Percentiles rank a stretch among this genome's conserved stretches.
Evolutionary conservation across 2,113 vertebrate genomes (phyloP).

Genomic region (Tragelaphus imberbis): DNA sequence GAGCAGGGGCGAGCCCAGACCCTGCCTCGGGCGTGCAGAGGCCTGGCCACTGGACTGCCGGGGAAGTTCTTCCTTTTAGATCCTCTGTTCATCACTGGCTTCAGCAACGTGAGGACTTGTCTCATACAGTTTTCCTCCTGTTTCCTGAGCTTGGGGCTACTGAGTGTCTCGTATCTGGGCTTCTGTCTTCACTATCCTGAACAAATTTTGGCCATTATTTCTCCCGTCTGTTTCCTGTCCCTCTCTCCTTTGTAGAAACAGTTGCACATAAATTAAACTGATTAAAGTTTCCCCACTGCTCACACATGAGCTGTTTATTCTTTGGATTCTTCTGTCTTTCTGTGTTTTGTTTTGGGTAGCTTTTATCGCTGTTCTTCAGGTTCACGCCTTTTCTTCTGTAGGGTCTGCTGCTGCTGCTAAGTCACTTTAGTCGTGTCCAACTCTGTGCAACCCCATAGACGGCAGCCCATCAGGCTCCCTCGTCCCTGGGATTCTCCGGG

Average conservation of each 20-base stretch:
- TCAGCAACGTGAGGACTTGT: rapidly evolving
- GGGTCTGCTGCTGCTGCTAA: too few relatives aligned
- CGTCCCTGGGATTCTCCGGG: too few relatives aligned
- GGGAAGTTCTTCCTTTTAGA: neutral
- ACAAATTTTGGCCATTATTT: neutral
- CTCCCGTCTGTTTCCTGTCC: neutral
- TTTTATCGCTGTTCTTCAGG: rapidly evolving
- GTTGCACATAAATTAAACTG: rapidly evolving
- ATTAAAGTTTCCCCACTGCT: rapidly evolving
- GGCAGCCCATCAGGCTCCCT: too few relatives aligned
- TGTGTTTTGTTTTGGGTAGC: too few relatives aligned
- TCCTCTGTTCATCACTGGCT: too few relatives aligned
- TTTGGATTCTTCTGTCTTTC: rapidly evolving
- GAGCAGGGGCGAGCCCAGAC: neutral
- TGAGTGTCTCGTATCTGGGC: rapidly evolving
- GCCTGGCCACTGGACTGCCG: neutral
- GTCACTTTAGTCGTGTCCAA: too few relatives aligned
- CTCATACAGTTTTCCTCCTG: rapidly evolving
- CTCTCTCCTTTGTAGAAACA: neutral
- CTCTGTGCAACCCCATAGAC: too few relatives aligned
- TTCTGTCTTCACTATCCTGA: neutral
- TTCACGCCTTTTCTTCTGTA: neutral
- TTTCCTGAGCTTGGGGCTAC: neutral
- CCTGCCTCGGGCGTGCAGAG: rapidly evolving
- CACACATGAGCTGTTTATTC: rapidly evolving